Evolutionary conservation across 2,113 vertebrate species (phyloP).

Genomic region (Carassius gibelio): DNA sequence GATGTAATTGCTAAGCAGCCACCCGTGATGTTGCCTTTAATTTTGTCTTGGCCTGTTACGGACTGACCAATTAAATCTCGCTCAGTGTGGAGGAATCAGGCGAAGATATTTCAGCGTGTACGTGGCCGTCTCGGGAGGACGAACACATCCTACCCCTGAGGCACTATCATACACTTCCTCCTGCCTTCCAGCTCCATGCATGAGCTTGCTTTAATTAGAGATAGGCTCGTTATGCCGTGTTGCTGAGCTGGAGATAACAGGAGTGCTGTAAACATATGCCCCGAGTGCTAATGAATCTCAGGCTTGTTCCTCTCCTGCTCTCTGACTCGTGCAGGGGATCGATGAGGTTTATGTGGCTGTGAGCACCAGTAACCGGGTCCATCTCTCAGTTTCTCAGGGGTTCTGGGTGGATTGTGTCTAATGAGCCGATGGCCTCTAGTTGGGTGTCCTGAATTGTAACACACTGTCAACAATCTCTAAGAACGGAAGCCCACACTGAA

Average conservation of each 20-base stretch:
- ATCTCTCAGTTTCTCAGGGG: not conserved
- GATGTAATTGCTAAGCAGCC: conserved; percentile 33
- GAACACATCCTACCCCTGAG: not conserved
- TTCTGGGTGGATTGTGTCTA: not conserved
- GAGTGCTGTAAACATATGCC: conserved; percentile 45
- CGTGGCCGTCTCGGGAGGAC: conserved; percentile 6
- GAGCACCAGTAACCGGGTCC: not conserved
- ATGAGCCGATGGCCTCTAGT: not conserved
- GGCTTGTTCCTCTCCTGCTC: conserved; percentile 26
- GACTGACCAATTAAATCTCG: conserved; percentile 48
- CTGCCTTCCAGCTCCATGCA: conserved; percentile 36
- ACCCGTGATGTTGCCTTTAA: conserved; percentile 23
- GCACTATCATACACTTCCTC: conserved; percentile 1
- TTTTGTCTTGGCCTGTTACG: conserved; percentile 26
- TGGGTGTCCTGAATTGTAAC: not conserved
- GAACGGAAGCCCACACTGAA: not conserved
- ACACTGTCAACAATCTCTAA: not conserved
- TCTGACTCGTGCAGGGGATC: conserved; percentile 33
- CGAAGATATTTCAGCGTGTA: not conserved
- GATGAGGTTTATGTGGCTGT: conserved; percentile 43
- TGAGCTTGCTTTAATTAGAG: conserved; percentile 54
- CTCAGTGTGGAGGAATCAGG: not conserved
- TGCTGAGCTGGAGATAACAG: conserved; percentile 41
- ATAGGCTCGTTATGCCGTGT: conserved; percentile 43
- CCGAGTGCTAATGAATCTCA: conserved; percentile 47